Conservation (phyloP, 2,888 invertebrate genomes). For the Mythimna vitellina region DNA sequence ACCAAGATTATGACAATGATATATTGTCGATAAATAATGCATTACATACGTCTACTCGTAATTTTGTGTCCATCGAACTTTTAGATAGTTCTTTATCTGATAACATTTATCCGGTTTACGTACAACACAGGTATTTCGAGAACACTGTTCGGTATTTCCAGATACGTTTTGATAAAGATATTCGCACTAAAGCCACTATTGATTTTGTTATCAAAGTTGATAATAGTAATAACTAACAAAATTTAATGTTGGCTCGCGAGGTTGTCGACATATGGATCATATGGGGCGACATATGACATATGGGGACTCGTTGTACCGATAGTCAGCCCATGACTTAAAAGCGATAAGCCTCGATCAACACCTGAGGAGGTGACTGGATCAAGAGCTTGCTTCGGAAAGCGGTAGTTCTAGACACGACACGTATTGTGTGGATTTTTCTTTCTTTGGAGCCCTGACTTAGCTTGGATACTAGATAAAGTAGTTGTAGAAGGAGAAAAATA, state of each 20-base stretch:
- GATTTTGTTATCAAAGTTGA: neutral
- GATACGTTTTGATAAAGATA: neutral
- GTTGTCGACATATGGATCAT: too few relatives aligned
- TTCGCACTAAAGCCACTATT: neutral
- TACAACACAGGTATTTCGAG: conserved; percentile 1
- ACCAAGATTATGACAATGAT: conserved; percentile 29
- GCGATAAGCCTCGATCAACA: too few relatives aligned
- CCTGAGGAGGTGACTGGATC: too few relatives aligned
- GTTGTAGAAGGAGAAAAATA: too few relatives aligned
- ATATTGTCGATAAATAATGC: conserved; percentile 19
- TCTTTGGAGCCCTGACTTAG: too few relatives aligned
- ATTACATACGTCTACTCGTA: neutral
- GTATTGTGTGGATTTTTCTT: too few relatives aligned
- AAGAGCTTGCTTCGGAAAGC: too few relatives aligned
- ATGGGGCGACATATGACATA: too few relatives aligned
- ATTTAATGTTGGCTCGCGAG: too few relatives aligned
- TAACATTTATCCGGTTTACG: conserved; percentile 18
- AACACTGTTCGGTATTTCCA: neutral
- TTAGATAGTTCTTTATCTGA: conserved; percentile 25
- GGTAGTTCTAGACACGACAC: too few relatives aligned
- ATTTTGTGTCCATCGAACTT: conserved; percentile 42
- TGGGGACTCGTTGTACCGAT: too few relatives aligned
- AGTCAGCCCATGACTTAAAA: too few relatives aligned
- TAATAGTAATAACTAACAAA: neutral
- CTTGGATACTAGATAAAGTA: neutral